Conservation (phyloP, 2,888 invertebrate species). For the Antitype chi region DNA sequence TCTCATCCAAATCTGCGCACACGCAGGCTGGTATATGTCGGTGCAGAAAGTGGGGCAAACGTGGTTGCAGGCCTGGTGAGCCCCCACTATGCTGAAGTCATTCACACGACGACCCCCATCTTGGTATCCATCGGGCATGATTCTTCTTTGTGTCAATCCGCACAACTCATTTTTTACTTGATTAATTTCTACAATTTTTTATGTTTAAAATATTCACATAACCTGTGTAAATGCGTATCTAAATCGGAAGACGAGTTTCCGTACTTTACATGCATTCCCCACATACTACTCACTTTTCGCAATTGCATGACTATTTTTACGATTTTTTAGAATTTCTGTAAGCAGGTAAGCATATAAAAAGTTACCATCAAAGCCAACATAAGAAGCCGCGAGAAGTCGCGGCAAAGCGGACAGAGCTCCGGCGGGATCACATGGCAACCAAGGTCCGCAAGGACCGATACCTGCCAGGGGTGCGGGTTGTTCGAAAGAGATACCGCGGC, state of each 20-base stretch:
- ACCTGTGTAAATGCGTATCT: background rate
- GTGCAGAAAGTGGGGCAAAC: constrained; percentile 83
- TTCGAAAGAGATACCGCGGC: too few species aligned
- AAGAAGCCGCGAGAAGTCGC: too few species aligned
- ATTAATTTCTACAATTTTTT: constrained; percentile 70
- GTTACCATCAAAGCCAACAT: constrained; percentile 1
- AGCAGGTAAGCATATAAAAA: background rate
- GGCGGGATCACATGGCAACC: too few species aligned
- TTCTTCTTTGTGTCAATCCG: constrained; percentile 49
- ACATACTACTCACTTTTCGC: background rate
- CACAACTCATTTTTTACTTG: constrained; percentile 73
- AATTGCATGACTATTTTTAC: background rate
- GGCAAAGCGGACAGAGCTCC: too few species aligned
- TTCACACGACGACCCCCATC: constrained; percentile 69
- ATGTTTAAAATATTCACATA: background rate
- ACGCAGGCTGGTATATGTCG: constrained; percentile 83
- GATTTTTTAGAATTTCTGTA: background rate
- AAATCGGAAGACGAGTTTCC: background rate
- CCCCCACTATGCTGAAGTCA: constrained; percentile 82
- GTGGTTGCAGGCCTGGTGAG: constrained; percentile 84
- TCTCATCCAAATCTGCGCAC: constrained; percentile 79
- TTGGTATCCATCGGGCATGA: background rate
- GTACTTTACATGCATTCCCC: background rate
- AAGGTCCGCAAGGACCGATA: too few species aligned
- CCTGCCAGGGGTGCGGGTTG: too few species aligned